phyloP scores from a whole-genome alignment of 1,140 invertebrate genomes.

The Solenopsis fugax region DNA sequence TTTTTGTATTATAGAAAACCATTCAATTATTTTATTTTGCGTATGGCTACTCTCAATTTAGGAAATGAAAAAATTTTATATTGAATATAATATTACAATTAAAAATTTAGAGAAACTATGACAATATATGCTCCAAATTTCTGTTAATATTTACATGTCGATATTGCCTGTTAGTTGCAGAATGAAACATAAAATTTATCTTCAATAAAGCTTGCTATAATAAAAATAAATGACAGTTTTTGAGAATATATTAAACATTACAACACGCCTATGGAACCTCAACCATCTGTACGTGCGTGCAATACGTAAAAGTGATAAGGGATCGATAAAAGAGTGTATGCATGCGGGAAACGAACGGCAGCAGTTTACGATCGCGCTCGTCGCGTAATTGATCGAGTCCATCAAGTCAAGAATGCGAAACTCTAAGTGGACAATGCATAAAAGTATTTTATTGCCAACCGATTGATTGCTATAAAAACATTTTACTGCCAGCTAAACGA shows the following conservation, averaged over 20 bases:
- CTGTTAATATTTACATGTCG: not conserved
- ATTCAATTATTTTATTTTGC: no score
- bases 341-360: not conserved
- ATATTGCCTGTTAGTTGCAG: not conserved
- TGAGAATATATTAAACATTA: not conserved
- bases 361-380: conserved; percentile 24
- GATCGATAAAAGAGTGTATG: conserved; percentile 5
- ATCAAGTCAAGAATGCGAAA: conserved; percentile 34
- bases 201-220: not conserved
- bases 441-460: conserved; percentile 43
- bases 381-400: conserved; percentile 44
- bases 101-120: not conserved
- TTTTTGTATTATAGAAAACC: no score
- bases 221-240: not conserved
- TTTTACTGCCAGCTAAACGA: conserved; percentile 23
- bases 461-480: conserved; percentile 37
- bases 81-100: not conserved
- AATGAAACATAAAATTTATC: not conserved
- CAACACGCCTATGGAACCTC: not conserved
- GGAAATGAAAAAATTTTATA: not conserved
- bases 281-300: not conserved
- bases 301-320: not conserved
- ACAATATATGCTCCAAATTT: not conserved
- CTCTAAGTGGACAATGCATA: conserved; percentile 38
- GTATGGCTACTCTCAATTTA: no score